phyloP scores from a whole-genome alignment of 2,113 vertebrate genomes.

The Chunga burmeisteri region DNA sequence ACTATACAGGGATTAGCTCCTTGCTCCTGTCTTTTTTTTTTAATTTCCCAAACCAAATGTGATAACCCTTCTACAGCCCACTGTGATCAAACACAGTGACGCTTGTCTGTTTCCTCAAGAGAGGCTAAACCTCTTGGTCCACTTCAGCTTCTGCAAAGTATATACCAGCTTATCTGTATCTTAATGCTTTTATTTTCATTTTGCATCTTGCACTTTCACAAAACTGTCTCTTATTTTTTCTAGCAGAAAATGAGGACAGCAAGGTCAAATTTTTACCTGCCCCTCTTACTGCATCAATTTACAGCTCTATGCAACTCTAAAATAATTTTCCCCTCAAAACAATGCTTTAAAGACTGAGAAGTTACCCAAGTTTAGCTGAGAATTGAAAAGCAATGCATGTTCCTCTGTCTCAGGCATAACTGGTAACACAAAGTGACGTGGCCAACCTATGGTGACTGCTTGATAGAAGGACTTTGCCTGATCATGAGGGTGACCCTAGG shows the following conservation, averaged over 20 bases:
- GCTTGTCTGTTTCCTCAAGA: background rate
- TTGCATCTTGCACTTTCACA: background rate
- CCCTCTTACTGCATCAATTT: background rate
- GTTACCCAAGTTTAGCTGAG: background rate
- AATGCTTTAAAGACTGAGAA: background rate
- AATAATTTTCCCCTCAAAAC: background rate
- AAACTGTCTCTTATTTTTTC: background rate
- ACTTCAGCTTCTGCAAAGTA: background rate
- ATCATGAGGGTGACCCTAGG: background rate
- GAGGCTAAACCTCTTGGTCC: background rate
- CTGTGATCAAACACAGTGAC: background rate
- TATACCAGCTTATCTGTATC: background rate
- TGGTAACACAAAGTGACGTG: background rate
- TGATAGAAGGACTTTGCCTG: background rate
- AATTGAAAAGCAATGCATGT: background rate
- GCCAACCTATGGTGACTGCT: background rate
- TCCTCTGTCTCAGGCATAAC: background rate
- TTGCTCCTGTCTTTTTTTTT: background rate
- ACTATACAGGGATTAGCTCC: background rate
- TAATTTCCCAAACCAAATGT: background rate
- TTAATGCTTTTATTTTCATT: background rate
- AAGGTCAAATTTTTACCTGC: background rate
- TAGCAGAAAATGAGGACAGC: background rate
- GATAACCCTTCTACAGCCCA: background rate
- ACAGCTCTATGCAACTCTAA: background rate